Conservation (phyloP, 2,888 invertebrate species). For the Steinernema carpocapsae region DNA sequence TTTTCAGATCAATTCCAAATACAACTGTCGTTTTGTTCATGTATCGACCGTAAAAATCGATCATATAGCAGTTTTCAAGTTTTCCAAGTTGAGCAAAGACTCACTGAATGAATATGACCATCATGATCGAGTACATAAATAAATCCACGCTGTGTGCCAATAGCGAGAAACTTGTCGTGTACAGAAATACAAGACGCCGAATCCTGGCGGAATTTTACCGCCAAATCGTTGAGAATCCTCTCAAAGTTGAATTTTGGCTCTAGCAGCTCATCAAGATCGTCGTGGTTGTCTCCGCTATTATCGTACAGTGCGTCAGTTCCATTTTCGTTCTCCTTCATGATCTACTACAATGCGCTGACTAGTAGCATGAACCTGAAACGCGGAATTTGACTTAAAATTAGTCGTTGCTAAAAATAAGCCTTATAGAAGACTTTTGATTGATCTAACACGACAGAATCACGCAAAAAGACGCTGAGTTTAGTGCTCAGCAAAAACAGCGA, state of each 20-base stretch:
- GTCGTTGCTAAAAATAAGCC: too few relatives aligned
- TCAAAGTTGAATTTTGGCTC: conserved; percentile 67
- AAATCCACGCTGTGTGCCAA: conserved; percentile 61
- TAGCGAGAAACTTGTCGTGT: conserved; percentile 65
- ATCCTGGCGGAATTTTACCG: conserved; percentile 39
- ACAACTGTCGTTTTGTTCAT: too few relatives aligned
- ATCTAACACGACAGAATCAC: too few relatives aligned
- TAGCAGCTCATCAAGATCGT: conserved; percentile 54
- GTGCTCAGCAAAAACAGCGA: too few relatives aligned
- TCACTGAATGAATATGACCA: conserved; percentile 58
- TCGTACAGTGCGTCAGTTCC: neutral
- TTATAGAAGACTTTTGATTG: too few relatives aligned
- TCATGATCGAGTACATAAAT: conserved; percentile 64
- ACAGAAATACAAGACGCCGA: conserved; percentile 61
- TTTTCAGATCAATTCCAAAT: too few relatives aligned
- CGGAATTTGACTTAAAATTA: too few relatives aligned
- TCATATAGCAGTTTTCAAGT: too few relatives aligned
- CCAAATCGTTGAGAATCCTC: conserved; percentile 51
- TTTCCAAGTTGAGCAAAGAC: conserved; percentile 46
- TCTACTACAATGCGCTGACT: too few relatives aligned
- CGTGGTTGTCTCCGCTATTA: conserved; percentile 36
- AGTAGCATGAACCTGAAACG: too few relatives aligned
- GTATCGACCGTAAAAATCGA: too few relatives aligned
- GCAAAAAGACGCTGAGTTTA: too few relatives aligned
- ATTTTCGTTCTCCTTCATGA: conserved; percentile 7